Conservation (phyloP, 1,140 invertebrate genomes). For the Dendrolimus punctatus region DNA sequence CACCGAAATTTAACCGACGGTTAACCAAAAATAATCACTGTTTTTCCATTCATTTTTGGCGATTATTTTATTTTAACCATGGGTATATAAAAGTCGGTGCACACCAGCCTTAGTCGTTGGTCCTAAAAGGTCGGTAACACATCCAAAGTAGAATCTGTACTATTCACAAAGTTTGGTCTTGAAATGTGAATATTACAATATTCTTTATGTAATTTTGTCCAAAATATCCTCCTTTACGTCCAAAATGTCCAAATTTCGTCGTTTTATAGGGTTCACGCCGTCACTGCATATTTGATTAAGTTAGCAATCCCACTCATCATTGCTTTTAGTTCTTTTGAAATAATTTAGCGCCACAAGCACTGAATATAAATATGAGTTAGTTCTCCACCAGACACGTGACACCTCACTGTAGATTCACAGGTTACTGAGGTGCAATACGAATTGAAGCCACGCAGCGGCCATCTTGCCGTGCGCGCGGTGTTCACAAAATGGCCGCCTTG, state of each 20-base stretch:
- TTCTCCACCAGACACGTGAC: constrained; percentile 28
- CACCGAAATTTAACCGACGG: too few species aligned
- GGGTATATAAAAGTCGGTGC: too few species aligned
- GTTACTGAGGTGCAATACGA: constrained; percentile 1
- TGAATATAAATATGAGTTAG: constrained; percentile 19
- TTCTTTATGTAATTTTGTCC: constrained; percentile 5
- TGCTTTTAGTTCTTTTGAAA: constrained; percentile 42
- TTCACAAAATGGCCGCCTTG: constrained; percentile 46
- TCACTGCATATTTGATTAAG: constrained; percentile 50
- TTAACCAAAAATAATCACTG: too few species aligned
- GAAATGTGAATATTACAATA: constrained; percentile 18
- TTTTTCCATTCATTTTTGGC: too few species aligned
- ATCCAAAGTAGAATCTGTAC: constrained; percentile 32
- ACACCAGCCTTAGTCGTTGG: too few species aligned
- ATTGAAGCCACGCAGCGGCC: constrained; percentile 10
- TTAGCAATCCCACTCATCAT: constrained; percentile 49
- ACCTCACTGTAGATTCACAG: constrained; percentile 14
- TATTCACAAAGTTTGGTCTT: constrained; percentile 18
- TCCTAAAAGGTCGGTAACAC: constrained; percentile 5
- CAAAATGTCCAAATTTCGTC: constrained; percentile 22
- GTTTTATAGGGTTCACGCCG: constrained; percentile 34
- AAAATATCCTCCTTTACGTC: neutral
- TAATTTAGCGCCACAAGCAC: constrained; percentile 28
- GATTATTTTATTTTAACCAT: too few species aligned
- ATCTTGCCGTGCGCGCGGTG: constrained; percentile 26